Evolutionary conservation across 2,113 vertebrate genomes (phyloP), one percentile per base, ranked within the genome.

Genomic region (Loxodonta africana): DNA sequence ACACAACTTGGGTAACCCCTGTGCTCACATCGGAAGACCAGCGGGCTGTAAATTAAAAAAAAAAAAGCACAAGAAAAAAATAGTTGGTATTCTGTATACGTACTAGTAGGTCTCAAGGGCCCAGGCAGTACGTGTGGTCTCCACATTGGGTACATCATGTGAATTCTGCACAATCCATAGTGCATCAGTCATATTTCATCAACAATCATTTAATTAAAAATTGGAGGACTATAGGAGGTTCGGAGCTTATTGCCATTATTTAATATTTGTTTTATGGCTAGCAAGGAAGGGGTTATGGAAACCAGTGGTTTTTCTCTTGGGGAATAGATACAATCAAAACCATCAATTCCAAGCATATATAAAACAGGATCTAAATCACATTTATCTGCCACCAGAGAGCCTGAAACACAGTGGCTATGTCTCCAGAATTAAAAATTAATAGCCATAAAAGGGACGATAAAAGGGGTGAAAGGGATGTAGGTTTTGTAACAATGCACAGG

Each of bases 241-340:
- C 93, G 89, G 53, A 95, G 77, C 62, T 86, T 97, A 95, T 71
- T 88, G 96, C 92, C 37, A 78, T 97, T 98, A 93, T 97, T 98
- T 96, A 98, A 97, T 98, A 98, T 98, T 99, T 98, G 97, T 87
- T 98, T 98, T 98, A 98, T 97, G 95, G 97, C 97, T 94, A 97
- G 76, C 80, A 78, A 96, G 88, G 95, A 98, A 85, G 41, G 93
- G 95, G 85, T 82, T 97, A 83, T 93, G 77, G 90, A 98, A 98
- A 87, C 86, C 88, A 95, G 81, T 67, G 96, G 97, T 96, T 92
- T 97, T 98, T 98, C 98, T 97, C 96, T 71, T 97, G 98, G 91
- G 98, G 57, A 96, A 94, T 94, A 97, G 88, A 98, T 97, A 95
- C 67, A 96, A 88, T 97, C 97, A 98, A 97, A 98, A 97, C 95